These are phyloP conservation scores for Edolisoma coerulescens DNA, from an alignment of 2,113 vertebrate genomes.

Conservation along the genomic window DNA sequence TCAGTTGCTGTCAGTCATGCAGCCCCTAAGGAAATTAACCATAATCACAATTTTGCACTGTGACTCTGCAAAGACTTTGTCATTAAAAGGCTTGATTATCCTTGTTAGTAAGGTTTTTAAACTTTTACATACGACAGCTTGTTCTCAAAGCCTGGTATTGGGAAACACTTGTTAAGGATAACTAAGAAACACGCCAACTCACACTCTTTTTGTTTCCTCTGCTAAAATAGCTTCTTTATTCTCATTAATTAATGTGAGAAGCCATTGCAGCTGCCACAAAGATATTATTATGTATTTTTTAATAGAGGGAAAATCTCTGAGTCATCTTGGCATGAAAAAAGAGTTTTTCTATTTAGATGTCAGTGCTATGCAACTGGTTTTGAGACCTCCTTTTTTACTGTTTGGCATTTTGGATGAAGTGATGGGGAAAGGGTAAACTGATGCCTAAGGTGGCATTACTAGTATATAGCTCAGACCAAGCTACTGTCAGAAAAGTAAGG, in stretches of 20 bases:
- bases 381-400: background rate
- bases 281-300: background rate
- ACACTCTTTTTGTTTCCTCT: background rate
- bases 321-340: background rate
- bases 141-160: background rate
- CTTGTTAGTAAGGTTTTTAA: background rate
- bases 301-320: background rate
- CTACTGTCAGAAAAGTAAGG: background rate
- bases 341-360: background rate
- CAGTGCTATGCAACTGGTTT: background rate
- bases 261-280: background rate
- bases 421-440: background rate
- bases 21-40: constrained; percentile 19
- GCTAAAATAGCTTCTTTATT: background rate
- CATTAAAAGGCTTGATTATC: constrained; percentile 20
- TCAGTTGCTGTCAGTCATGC: constrained; percentile 8
- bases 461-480: background rate
- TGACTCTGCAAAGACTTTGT: constrained; percentile 4
- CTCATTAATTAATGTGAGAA: background rate
- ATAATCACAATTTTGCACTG: constrained; percentile 35
- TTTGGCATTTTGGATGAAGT: background rate
- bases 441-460: background rate
- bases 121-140: background rate
- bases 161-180: background rate
- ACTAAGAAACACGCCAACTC: background rate